A percentile compares a stretch with the other conserved stretches of the same genome.
These are phyloP conservation scores for Heliconius hortense DNA, from an alignment of 2,888 invertebrate species.

Conservation along the genomic window DNA sequence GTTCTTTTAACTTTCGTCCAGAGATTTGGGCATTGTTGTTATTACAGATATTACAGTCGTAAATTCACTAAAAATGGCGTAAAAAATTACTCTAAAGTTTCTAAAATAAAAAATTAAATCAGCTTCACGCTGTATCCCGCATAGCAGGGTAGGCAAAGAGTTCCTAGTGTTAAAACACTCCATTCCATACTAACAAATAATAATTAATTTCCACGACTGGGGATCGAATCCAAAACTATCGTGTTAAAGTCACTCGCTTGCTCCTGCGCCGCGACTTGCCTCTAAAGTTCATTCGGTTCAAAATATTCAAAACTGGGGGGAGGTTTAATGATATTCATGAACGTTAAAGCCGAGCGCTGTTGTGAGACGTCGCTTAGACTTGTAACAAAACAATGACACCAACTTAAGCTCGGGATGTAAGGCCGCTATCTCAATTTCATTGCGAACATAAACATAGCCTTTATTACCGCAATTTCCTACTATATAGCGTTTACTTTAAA, in stretches of 20 bases:
- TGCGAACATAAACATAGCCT: constrained; percentile 70
- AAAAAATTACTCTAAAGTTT: constrained; percentile 66
- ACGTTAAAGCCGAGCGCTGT: constrained; percentile 71
- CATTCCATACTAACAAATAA: no score
- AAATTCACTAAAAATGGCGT: constrained; percentile 53
- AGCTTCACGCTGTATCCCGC: no score
- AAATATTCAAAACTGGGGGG: constrained; percentile 72
- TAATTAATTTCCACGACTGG: no score
- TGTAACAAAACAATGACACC: constrained; percentile 78
- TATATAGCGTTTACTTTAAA: constrained; percentile 62
- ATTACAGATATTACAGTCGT: constrained; percentile 52
- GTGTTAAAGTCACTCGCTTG: no score
- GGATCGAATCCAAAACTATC: no score
- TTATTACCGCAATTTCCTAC: constrained; percentile 66
- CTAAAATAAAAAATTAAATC: no score
- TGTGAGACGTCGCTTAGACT: constrained; percentile 76
- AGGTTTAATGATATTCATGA: constrained; percentile 78
- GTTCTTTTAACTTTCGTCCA: constrained; percentile 60
- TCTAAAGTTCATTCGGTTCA: constrained; percentile 59
- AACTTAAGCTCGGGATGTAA: constrained; percentile 75
- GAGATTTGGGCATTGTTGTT: constrained; percentile 57
- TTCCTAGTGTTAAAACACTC: no score
- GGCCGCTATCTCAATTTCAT: constrained; percentile 73
- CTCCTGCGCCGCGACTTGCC: no score
- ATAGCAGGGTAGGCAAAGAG: no score